Evolutionary conservation across 2,113 vertebrate genomes (phyloP), one percentile per base, ranked within the genome.

Genomic region (Gallinago paraguaiae): DNA sequence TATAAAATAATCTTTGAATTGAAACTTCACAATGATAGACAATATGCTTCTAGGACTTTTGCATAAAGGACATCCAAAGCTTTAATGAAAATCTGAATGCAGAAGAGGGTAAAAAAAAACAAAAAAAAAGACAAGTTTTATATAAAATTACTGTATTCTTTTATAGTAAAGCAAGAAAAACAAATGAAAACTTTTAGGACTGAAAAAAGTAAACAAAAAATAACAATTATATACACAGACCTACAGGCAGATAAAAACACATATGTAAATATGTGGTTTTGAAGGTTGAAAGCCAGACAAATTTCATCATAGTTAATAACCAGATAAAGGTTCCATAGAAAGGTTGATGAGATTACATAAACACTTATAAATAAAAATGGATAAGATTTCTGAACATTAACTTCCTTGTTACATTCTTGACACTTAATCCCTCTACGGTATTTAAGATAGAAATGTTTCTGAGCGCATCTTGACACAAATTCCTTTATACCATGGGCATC

Each of bases 1-100:
- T 77, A 65, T 69, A 76, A 92, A 93, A 86, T 64, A 61, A 57
- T 60, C 56, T 85, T 72, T 75, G 57, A 93, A 82, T 84, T 92
- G 7, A 20, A 84, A 86, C 56, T 87, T 86, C 59, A 71, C 46
- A 77, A 59, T 80, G 39, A 69, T 33, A 85, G n/a, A 79, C 27
- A 83, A 74, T 23, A 70, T 48, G 11, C 10, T 94, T 59, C 41
- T 61, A 39, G 25, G 24, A 25, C 13, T 95, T 80, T 54, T 70
- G 45, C 10, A 53, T 82, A 93, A 88, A 25, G 13, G 25, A 6
- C 22, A 57, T 82, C 27, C 28, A 85, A 83, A 88, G 20, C 11
- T 67, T 71, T 57, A 50, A 10, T 77, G 59, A 71, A 64, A 88
- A 77, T 74, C 23, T 65, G 28, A 31, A 68, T 48, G 9, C 7